Conservation (phyloP, 2,113 vertebrate genomes). For the Saimiri boliviensis region DNA sequence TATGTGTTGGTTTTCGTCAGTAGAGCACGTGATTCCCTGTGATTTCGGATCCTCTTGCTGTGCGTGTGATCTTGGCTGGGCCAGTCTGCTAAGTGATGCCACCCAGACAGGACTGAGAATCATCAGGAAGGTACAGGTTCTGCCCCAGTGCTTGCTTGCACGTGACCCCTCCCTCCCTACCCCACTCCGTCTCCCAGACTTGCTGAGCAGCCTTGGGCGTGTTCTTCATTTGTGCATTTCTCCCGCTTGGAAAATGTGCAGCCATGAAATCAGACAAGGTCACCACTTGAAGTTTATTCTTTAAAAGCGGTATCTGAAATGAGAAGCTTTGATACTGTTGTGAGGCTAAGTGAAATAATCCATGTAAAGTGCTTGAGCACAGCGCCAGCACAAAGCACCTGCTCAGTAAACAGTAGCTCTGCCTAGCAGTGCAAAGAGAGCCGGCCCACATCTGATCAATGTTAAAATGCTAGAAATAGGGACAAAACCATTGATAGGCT, state of each 20-base stretch:
- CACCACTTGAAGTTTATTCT: slow-evolving; percentile 12
- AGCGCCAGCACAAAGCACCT: not conserved
- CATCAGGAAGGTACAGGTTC: not conserved
- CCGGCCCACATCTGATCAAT: not conserved
- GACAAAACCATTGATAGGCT: not conserved
- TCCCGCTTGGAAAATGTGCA: not conserved
- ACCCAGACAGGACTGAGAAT: not conserved
- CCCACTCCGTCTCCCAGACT: not conserved
- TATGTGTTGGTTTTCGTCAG: slow-evolving; percentile 3
- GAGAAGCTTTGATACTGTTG: not conserved
- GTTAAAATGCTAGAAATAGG: not conserved
- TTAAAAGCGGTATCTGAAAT: not conserved
- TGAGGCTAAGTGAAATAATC: not conserved
- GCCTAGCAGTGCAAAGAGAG: not conserved
- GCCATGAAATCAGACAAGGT: not conserved
- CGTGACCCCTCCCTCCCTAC: not conserved
- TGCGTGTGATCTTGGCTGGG: not conserved
- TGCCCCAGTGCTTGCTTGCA: not conserved
- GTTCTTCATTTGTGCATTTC: not conserved
- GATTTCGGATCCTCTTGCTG: not conserved
- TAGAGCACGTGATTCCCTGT: not conserved
- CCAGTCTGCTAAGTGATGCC: not conserved
- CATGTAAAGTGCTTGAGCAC: not conserved
- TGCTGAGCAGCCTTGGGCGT: not conserved
- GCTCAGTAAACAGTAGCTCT: not conserved